A percentile compares a stretch with the other conserved stretches of the same genome.
Evolutionary conservation across 2,113 vertebrate genomes (phyloP).

Genomic region (Tachysurus vachellii): DNA sequence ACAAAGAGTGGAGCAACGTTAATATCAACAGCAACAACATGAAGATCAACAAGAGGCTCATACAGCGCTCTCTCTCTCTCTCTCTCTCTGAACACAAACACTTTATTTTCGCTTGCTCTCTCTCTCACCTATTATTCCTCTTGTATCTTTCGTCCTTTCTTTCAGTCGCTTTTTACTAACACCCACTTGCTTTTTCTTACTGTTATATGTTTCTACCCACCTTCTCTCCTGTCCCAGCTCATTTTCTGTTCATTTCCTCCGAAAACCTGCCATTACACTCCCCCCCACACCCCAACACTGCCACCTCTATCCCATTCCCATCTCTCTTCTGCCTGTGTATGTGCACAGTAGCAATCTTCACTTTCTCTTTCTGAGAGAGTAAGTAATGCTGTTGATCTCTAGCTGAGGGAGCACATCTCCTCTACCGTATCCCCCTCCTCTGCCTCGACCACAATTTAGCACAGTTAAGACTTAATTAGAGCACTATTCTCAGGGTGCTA

Average conservation of each 20-base stretch:
- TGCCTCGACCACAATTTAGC: constrained; percentile 45
- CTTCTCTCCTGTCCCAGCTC: constrained; percentile 25
- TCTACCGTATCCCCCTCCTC: constrained; percentile 27
- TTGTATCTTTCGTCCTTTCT: not conserved
- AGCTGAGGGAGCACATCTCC: constrained; percentile 38
- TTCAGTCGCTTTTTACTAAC: not conserved
- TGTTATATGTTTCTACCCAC: constrained; percentile 27
- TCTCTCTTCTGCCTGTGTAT: constrained; percentile 5
- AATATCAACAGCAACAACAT: constrained; percentile 27
- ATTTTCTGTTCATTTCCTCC: constrained; percentile 34
- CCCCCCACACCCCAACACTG: not conserved
- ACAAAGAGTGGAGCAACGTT: constrained; percentile 2
- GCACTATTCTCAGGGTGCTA: constrained; percentile 40
- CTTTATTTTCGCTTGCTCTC: not conserved
- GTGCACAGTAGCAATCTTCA: constrained; percentile 26
- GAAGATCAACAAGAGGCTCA: constrained; percentile 16
- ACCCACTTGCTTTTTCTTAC: not conserved
- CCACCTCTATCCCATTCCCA: not conserved
- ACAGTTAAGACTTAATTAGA: constrained; percentile 51
- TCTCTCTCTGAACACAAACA: not conserved
- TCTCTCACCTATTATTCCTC: not conserved
- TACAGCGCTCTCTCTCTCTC: not conserved
- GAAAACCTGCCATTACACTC: constrained; percentile 14
- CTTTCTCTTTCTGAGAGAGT: constrained; percentile 34
- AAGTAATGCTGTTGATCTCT: constrained; percentile 37